Percentiles rank a stretch among this genome's conserved stretches.
Conservation (phyloP, 2,797 vertebrate species). For the Urocyon cinereoargenteus region DNA sequence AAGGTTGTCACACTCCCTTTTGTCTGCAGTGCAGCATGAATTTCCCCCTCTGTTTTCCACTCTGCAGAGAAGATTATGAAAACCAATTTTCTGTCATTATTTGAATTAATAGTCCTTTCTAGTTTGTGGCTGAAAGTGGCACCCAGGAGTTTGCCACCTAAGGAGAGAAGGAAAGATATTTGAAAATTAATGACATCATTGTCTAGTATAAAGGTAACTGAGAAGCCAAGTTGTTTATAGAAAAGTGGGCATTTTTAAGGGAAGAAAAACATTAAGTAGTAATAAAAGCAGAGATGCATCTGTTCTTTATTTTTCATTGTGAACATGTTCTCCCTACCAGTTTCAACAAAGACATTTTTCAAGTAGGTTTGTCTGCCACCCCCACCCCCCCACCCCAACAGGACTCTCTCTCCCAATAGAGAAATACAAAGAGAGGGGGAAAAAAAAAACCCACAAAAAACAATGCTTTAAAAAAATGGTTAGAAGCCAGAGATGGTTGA, state of each 20-base stretch:
- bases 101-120: conserved; percentile 80
- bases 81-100: conserved; percentile 67
- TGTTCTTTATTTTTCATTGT: conserved; percentile 71
- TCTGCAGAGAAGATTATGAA: conserved; percentile 61
- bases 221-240: conserved; percentile 64
- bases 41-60: background rate
- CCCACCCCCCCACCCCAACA: background rate
- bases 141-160: conserved; percentile 45
- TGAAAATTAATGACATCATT: conserved; percentile 80
- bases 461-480: background rate
- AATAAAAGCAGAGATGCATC: conserved; percentile 23
- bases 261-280: conserved; percentile 51
- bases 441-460: background rate
- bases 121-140: conserved; percentile 19
- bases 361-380: background rate
- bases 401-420: background rate
- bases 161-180: conserved; percentile 64
- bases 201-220: conserved; percentile 66
- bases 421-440: background rate
- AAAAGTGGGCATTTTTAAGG: conserved; percentile 58
- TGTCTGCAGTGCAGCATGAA: background rate
- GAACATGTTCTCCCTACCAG: background rate
- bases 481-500: background rate
- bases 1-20: background rate
- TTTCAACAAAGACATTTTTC: conserved; percentile 46